Evolutionary conservation across 2,888 invertebrate species (phyloP), one percentile per base, ranked within the genome.

Genomic region (Macropis europaea): DNA sequence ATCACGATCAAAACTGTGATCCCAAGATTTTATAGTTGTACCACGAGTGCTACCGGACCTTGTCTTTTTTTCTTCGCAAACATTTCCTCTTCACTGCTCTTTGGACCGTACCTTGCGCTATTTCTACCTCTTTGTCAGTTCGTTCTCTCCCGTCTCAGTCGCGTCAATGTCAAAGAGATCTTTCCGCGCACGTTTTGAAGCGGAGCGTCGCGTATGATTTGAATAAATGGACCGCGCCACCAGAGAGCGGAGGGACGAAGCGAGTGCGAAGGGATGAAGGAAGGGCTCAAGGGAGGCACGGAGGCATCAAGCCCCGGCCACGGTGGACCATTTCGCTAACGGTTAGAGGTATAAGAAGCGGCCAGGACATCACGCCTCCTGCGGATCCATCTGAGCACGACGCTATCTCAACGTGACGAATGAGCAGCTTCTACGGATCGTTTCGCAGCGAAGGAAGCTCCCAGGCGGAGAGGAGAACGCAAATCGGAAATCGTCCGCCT

Each of bases 221-320:
- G 83, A 86, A 87, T 87, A 87, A 86, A 86, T 86, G 82, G 82
- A 73, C 66, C 64, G 38, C 64, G 67, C 45, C 45, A 50, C 43
- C 47, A 36, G 45, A n/a, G 1, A 11, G 2, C 15, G 22, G 5
- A 3, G 45, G 36, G 11, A 45, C 19, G 32, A 40, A 36, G 19
- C n/a, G n/a, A n/a, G 1, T 11, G 2, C 15, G 22, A 3, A 3
- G 45, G 36, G 11, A 45, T 19, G 32, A 40, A 36, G 19, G 59
- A 40, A 62, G 38, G 56, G 60, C 52, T 42, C 36, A 40, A 13
- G 60, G 56, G 70, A 48, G 53, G n/a, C 40, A 24, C 30, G 48
- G 36, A 30, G 66, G 34, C n/a, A 22, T 45, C 48, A 28, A 34
- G 30, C 19, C 42, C 22, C 36, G 61, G 28, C 42, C 57, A 52